These are phyloP conservation scores for Pocillopora verrucosa DNA, from an alignment of 64 coral and sea anemone genomes.

Conservation along the genomic window DNA sequence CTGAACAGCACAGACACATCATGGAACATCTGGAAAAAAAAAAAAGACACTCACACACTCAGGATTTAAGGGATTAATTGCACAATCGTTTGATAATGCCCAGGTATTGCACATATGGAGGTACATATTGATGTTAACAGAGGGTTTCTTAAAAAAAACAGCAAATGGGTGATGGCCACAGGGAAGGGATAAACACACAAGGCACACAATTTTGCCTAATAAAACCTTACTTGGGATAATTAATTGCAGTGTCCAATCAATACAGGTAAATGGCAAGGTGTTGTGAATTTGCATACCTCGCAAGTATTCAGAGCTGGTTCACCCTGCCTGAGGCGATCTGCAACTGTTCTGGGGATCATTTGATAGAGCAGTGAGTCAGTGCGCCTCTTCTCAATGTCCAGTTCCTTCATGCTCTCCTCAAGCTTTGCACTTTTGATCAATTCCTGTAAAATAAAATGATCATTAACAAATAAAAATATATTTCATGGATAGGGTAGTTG, in stretches of 20 bases:
- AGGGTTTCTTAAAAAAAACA: no score
- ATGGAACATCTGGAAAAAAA: conserved; percentile 62
- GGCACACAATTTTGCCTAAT: no score
- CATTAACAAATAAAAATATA: neutral
- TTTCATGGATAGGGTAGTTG: neutral
- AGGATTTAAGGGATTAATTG: neutral
- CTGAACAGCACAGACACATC: conserved; percentile 90
- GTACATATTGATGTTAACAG: no score
- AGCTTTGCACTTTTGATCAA: conserved; percentile 88
- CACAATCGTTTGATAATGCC: no score
- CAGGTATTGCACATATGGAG: neutral
- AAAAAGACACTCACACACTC: neutral
- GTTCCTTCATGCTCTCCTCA: conserved; percentile 87
- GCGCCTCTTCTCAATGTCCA: conserved; percentile 80
- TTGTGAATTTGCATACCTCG: conserved; percentile 41
- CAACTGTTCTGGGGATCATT: conserved; percentile 92
- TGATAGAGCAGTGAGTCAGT: conserved; percentile 84
- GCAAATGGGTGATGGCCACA: no score
- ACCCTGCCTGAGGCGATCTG: conserved; percentile 81
- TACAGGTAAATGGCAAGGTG: no score
- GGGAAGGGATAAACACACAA: no score
- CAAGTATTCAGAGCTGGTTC: conserved; percentile 91
- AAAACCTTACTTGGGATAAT: no score
- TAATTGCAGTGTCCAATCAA: no score
- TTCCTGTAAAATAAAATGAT: conserved; percentile 44